Evolutionary conservation across 1,140 invertebrate species (phyloP), one percentile per base, ranked within the genome.

Genomic region (Rhynchophorus ferrugineus): DNA sequence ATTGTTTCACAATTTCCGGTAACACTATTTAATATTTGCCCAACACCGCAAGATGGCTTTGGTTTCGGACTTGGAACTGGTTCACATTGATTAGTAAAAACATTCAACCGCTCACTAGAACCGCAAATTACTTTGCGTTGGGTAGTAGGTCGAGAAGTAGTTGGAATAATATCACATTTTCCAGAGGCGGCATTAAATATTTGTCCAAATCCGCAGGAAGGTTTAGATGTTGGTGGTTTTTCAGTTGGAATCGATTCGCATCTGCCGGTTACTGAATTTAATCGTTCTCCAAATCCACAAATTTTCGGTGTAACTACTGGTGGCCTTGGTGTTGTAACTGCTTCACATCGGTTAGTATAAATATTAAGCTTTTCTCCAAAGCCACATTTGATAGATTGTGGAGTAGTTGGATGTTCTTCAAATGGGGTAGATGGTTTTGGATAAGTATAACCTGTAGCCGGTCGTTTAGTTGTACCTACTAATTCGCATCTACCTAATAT

Each of bases 1-100:
- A 20, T n/a, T 8, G 13, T 48, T 22, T 54, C 45, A 17, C 52
- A 54, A 24, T 16, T n/a, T 18, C 39, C 33, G 5, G 46, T 56
- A 18, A 41, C 33, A 22, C 13, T 8, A 18, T 56, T 56, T 9
- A 49, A 22, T 8, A 19, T 36, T 20, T 45, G 37, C 18, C 50
- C 56, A 53, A 53, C 17, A 1, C 41, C 41, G 14, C 41, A 43
- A 20, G 6, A 9, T 21, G 11, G 9, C 17, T 9, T 11, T 13
- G 1, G 11, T 1, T 11, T 9, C 35, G 21, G 44, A 9, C 11
- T 34, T 33, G 44, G 24, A 2, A n/a, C 24, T 18, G 2, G 2
- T 24, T 41, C 21, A 18, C 47, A 49, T 17, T 24, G 37, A 16
- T 36, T 36, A 14, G 47, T 41, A 22, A 49, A 24, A 3, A 19